Evolutionary conservation across 2,888 invertebrate species (phyloP).

Genomic region (Parnassius orleans): DNA sequence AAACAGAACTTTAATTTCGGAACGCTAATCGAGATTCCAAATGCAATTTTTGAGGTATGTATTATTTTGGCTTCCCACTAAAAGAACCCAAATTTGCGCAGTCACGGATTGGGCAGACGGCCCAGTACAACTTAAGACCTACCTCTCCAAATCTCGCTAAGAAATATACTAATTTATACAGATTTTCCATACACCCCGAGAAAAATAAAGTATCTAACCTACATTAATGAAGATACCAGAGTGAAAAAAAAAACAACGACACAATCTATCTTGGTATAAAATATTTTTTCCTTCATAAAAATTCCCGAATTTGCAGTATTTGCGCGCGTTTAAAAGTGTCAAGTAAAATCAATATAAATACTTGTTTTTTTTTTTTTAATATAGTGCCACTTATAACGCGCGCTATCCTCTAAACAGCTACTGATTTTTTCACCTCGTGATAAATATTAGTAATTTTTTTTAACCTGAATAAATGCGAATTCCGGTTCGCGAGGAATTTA

Average conservation of each 20-base stretch:
- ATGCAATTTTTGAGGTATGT: constrained; percentile 28
- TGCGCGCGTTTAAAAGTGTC: constrained; percentile 39
- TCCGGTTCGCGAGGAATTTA: constrained; percentile 50
- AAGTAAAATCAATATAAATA: constrained; percentile 19
- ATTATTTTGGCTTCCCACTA: constrained; percentile 38
- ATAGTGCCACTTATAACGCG: constrained; percentile 15
- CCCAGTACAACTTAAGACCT: constrained; percentile 55
- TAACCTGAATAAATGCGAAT: constrained; percentile 66
- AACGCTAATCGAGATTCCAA: constrained; percentile 63
- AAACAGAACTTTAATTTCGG: constrained; percentile 34
- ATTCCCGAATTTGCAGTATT: constrained; percentile 34
- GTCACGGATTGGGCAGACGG: constrained; percentile 57
- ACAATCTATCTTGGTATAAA: constrained; percentile 53
- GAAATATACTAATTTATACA: constrained; percentile 75
- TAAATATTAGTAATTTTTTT: constrained; percentile 39
- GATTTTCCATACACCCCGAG: constrained; percentile 73
- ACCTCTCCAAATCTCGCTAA: constrained; percentile 64
- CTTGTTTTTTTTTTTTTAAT: constrained; percentile 25
- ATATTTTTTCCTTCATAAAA: constrained; percentile 43
- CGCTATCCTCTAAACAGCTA: constrained; percentile 26
- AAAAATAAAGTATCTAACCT: constrained; percentile 55
- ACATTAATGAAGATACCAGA: constrained; percentile 56
- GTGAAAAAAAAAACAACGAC: constrained; percentile 45
- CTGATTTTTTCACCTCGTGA: constrained; percentile 18
- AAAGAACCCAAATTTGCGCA: constrained; percentile 68